Evolutionary conservation across 1,140 invertebrate species (phyloP).

Genomic region (Drosophila chauvacae): DNA sequence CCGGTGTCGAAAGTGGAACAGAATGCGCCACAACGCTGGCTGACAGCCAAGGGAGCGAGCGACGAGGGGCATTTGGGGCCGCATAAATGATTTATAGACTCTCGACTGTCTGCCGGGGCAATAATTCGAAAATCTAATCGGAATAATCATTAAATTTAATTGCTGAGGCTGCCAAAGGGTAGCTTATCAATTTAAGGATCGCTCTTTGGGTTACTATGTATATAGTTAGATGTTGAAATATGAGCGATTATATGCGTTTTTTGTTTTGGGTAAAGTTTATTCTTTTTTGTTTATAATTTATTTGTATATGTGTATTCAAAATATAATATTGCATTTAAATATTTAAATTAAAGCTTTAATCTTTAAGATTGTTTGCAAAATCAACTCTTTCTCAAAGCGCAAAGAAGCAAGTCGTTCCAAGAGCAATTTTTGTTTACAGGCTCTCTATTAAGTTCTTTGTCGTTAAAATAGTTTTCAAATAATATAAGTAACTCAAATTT

Average conservation of each 20-base stretch:
- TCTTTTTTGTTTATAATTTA: neutral
- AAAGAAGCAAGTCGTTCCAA: neutral
- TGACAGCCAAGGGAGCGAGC: neutral
- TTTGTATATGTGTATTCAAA: neutral
- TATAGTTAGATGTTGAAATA: neutral
- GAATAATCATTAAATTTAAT: slow-evolving; percentile 20
- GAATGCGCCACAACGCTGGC: slow-evolving; percentile 8
- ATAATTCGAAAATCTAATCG: slow-evolving; percentile 11
- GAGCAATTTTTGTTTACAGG: neutral
- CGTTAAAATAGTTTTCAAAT: neutral
- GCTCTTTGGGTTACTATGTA: too few species aligned
- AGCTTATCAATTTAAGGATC: neutral
- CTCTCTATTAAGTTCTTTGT: neutral
- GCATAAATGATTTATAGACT: slow-evolving; percentile 32
- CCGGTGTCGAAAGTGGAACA: slow-evolving; percentile 37
- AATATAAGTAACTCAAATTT: neutral
- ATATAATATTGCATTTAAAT: neutral
- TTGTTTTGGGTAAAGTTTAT: neutral
- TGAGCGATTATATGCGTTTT: neutral
- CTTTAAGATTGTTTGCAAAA: too few species aligned
- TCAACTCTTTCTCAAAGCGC: neutral
- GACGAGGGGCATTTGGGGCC: neutral
- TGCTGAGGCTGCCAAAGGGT: neutral
- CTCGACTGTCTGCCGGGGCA: neutral
- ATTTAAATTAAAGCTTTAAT: neutral